Conservation (phyloP, 2,888 invertebrate species). For the Drosophila melanosoma region DNA sequence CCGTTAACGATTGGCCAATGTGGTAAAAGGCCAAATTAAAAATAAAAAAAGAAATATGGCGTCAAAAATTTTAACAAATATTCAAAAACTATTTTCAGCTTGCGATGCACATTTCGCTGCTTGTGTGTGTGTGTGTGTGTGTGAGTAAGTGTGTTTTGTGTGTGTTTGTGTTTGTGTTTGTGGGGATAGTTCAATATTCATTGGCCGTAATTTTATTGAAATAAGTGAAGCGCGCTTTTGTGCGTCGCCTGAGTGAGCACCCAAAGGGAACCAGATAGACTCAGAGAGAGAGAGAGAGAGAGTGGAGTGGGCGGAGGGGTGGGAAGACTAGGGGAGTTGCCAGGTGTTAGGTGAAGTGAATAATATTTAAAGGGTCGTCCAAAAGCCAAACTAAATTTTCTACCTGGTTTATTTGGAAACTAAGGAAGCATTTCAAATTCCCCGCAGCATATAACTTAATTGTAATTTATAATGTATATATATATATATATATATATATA, state of each 20-base stretch:
- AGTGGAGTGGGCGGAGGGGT: neutral
- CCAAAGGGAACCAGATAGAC: slow-evolving; percentile 20
- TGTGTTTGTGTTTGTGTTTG: slow-evolving; percentile 14
- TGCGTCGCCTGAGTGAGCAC: slow-evolving; percentile 76
- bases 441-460: slow-evolving; percentile 64
- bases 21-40: slow-evolving; percentile 9
- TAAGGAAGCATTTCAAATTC: slow-evolving; percentile 66
- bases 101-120: slow-evolving; percentile 34
- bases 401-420: slow-evolving; percentile 57
- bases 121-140: slow-evolving; percentile 6
- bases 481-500: neutral
- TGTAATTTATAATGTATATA: slow-evolving; percentile 40
- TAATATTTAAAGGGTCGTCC: neutral
- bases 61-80: slow-evolving; percentile 44
- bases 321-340: too few species aligned
- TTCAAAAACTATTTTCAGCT: slow-evolving; percentile 60
- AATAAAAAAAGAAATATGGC: neutral
- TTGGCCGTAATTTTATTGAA: slow-evolving; percentile 81
- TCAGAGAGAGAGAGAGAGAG: neutral
- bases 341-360: slow-evolving; percentile 1
- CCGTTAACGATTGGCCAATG: slow-evolving; percentile 38
- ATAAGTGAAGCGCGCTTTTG: slow-evolving; percentile 73
- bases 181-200: slow-evolving; percentile 76
- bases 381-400: neutral
- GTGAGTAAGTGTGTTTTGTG: slow-evolving; percentile 17